Evolutionary conservation across 2,888 invertebrate species (phyloP), one percentile per base, ranked within the genome.

Genomic region (Acronicta psi): DNA sequence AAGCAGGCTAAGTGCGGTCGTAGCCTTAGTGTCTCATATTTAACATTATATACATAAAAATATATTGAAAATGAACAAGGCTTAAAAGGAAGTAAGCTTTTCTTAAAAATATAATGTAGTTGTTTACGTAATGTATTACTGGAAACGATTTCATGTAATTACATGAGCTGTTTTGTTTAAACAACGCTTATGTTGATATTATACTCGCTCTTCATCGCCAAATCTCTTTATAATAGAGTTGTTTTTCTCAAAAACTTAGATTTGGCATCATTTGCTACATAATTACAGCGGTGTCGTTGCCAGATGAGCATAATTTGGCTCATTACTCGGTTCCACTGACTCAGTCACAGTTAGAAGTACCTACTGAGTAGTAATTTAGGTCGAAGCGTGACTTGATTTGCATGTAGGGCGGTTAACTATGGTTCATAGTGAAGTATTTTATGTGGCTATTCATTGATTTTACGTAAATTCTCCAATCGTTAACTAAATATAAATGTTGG

Each of bases 181-280:
- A 78, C 68, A 65, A 71, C 75, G 69, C 75, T 85, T 83, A 81
- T 69, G 73, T 79, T 79, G 75, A 73, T 83, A 84, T 86, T 81
- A 82, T 66, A 77, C 75, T 71, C 61, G 75, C 82, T 85, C 79
- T 82, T 87, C 86, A 85, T 83, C 77, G 81, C 80, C 79, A 91
- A 93, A 93, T 93, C 84, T 90, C 81, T 89, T 93, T 93, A 89
- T 92, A 93, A 93, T 93, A 83, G 89, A 79, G 79, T 59, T 82
- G 79, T 85, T 88, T 89, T 86, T 81, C 78, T 75, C 75, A 80
- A 85, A 86, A 82, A 73, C 81, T 80, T 71, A 80, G 77, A 80
- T 85, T 83, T 81, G 80, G 76, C 82, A 81, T 84, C 83, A 89
- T 89, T 88, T 85, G 86, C 80, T 68, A 75, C 80, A 81, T 91